Evolutionary conservation across 2,888 invertebrate species (phyloP).

Genomic region (Anoncus sp.): DNA sequence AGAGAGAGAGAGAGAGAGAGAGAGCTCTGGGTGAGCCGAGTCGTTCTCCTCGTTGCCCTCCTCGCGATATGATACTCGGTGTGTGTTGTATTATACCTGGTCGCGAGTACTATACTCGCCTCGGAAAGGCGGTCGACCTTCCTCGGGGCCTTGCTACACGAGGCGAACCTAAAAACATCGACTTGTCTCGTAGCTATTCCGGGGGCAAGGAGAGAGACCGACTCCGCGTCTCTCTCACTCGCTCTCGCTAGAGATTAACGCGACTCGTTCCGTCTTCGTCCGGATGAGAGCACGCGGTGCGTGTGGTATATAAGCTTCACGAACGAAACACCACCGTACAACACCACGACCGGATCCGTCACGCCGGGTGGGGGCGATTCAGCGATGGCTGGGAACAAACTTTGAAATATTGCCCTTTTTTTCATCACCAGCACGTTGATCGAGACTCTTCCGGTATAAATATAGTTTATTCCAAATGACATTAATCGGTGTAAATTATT

Average conservation of each 20-base stretch:
- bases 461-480: no score
- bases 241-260: neutral
- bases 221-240: constrained; percentile 19
- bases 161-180: constrained; percentile 77
- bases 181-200: constrained; percentile 28
- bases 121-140: constrained; percentile 76
- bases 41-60: constrained; percentile 5
- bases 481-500: no score
- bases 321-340: neutral
- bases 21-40: constrained; percentile 30
- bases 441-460: no score
- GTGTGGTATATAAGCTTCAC: neutral
- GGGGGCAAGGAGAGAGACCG: no score
- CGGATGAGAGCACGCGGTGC: neutral
- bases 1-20: constrained; percentile 11
- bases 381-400: constrained; percentile 44
- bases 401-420: constrained; percentile 4
- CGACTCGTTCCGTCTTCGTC: constrained; percentile 21
- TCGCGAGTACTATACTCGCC: constrained; percentile 59
- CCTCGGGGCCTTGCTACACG: constrained; percentile 78
- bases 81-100: constrained; percentile 64
- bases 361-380: constrained; percentile 34
- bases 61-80: no score
- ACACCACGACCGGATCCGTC: constrained; percentile 26
- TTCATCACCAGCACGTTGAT: no score